These are phyloP conservation scores for Subanguina moxae DNA, from an alignment of 1,140 invertebrate species.

Conservation along the genomic window DNA sequence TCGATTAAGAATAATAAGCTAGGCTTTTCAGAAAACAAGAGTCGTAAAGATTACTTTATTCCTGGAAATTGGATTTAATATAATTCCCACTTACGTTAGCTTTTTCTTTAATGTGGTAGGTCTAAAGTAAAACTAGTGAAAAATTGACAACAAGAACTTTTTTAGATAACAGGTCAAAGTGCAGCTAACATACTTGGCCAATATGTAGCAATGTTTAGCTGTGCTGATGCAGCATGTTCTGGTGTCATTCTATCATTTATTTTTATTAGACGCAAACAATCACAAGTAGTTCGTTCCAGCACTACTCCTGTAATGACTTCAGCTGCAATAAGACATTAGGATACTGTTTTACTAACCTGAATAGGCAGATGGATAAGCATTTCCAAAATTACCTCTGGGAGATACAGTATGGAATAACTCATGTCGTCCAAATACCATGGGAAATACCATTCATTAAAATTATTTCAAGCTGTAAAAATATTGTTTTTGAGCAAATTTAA, in stretches of 20 bases:
- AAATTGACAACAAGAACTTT: not conserved
- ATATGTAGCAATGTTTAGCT: not conserved
- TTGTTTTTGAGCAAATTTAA: too few relatives aligned
- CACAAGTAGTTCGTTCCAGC: too few relatives aligned
- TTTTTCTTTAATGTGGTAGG: not conserved
- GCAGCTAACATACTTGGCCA: not conserved
- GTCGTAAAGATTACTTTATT: not conserved
- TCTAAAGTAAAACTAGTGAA: too few relatives aligned
- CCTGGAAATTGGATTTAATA: not conserved
- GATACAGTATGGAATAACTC: too few relatives aligned
- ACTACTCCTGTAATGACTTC: too few relatives aligned
- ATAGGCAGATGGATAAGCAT: too few relatives aligned
- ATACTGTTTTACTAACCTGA: too few relatives aligned
- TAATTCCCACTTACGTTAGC: not conserved
- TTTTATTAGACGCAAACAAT: not conserved
- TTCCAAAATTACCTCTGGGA: too few relatives aligned
- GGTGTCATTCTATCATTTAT: not conserved
- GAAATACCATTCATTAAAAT: too few relatives aligned
- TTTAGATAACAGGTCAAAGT: not conserved
- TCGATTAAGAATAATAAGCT: not conserved
- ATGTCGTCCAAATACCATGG: too few relatives aligned
- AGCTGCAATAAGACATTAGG: too few relatives aligned
- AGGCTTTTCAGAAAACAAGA: not conserved
- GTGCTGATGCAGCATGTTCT: not conserved
- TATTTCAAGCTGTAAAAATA: too few relatives aligned